Evolutionary conservation across 2,113 vertebrate genomes (phyloP), one percentile per base, ranked within the genome.

Genomic region (Hemiprocne comata): DNA sequence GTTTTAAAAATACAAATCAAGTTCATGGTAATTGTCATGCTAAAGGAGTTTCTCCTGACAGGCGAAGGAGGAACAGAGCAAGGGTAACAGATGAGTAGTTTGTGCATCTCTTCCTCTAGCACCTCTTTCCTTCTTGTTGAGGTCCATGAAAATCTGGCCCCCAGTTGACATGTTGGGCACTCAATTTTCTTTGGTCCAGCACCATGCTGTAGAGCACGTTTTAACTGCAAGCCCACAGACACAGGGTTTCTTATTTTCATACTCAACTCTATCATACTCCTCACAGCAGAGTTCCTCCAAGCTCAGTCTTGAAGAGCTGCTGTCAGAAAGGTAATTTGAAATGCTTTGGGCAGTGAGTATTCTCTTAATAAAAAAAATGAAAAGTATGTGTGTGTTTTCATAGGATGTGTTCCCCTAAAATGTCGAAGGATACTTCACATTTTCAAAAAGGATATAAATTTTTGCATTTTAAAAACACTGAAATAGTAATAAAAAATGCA

Each of bases 61-160:
- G 36, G 20, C 8, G 17, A 62, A 80, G 15, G 21, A 53, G 42
- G 10, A 58, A 46, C 2, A 5, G n/a, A 80, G n/a, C 21, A 75
- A 44, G 85, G 33, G 42, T 36, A 53, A 28, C 21, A 34, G 17
- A 20, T 17, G 33, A 12, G 5, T 46, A 10, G 24, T 44, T 62
- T 60, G 50, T 36, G 75, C 6, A n/a, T 21, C 24, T 65, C 12
- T 71, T 80, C 44, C 57, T 54, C 21, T n/a, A 76, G 81, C n/a
- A 60, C 11, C 21, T 33, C 6, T 48, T 54, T 46, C 13, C 51
- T 80, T 33, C 16, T 57, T 34, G 24, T 20, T 58, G 23, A 28
- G 33, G 62, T 28, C 25, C 0, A 1, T 65, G 38, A 75, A 58
- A 58, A 46, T 38, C 18, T 0, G 6, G 3, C 15, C 12, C 6